Evolutionary conservation across 2,113 vertebrate genomes (phyloP).

Genomic region (Oryzias curvinotus): DNA sequence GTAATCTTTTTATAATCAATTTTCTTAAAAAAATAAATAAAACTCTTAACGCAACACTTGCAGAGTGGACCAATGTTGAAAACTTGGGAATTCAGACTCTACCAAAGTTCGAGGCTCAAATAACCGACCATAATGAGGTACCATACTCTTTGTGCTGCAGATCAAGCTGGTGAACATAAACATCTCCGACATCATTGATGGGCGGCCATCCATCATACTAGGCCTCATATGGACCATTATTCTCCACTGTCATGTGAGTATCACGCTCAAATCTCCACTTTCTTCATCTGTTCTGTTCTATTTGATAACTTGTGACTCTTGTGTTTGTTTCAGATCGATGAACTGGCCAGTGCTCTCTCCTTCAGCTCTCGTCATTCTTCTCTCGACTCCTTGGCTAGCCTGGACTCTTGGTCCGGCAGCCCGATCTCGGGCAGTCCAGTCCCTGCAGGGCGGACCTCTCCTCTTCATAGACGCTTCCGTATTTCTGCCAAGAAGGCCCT

Average conservation of each 20-base stretch:
- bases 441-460: slow-evolving; percentile 54
- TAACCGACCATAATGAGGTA: not conserved
- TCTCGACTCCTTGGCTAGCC: slow-evolving; percentile 68
- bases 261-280: not conserved
- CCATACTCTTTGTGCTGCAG: slow-evolving; percentile 55
- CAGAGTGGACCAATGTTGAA: no score
- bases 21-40: no score
- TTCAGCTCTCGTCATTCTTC: slow-evolving; percentile 78
- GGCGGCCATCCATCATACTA: slow-evolving; percentile 90
- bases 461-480: slow-evolving; percentile 68
- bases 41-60: no score
- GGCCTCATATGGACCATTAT: slow-evolving; percentile 94
- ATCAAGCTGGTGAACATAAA: slow-evolving; percentile 94
- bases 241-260: slow-evolving; percentile 90
- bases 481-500: slow-evolving; percentile 84
- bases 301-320: not conserved
- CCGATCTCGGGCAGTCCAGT: slow-evolving; percentile 56
- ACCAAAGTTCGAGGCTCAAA: not conserved
- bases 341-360: slow-evolving; percentile 81
- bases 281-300: not conserved
- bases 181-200: slow-evolving; percentile 88
- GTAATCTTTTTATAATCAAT: no score
- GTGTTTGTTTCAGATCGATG: slow-evolving; percentile 81
- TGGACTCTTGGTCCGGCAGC: slow-evolving; percentile 70
- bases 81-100: no score